phyloP scores from a whole-genome alignment of 2,797 vertebrate species.

The Galaxias olidus region DNA sequence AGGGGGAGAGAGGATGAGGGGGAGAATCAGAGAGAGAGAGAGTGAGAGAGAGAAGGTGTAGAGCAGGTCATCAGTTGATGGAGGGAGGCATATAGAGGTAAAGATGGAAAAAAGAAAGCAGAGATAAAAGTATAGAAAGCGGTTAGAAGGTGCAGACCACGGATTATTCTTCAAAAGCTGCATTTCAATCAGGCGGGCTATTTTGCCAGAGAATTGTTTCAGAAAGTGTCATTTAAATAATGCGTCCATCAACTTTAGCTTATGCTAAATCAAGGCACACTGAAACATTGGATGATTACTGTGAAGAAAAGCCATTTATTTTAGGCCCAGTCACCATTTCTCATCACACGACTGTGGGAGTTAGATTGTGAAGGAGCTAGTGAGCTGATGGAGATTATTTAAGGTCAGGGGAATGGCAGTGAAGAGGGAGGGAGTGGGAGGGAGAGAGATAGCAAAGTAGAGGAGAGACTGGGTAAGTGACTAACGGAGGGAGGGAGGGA shows the following conservation, averaged over 20 bases:
- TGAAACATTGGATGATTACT: conserved; percentile 58
- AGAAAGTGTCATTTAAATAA: conserved; percentile 51
- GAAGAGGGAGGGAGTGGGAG: too few relatives aligned
- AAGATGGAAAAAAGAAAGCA: too few relatives aligned
- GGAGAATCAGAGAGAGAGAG: background rate
- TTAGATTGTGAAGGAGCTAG: conserved; percentile 55
- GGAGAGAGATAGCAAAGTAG: background rate
- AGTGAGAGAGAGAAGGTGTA: background rate
- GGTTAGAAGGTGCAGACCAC: too few relatives aligned
- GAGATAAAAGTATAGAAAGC: too few relatives aligned
- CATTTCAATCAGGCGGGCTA: conserved; percentile 20
- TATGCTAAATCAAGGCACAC: conserved; percentile 61
- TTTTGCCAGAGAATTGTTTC: conserved; percentile 23
- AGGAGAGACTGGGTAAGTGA: background rate
- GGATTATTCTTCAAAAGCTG: conserved; percentile 19
- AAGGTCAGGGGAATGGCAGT: too few relatives aligned
- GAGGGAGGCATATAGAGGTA: too few relatives aligned
- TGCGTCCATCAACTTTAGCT: conserved; percentile 52
- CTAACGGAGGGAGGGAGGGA: too few relatives aligned
- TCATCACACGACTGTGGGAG: conserved; percentile 49
- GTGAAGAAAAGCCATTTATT: conserved; percentile 56
- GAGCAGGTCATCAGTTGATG: too few relatives aligned
- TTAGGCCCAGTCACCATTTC: conserved; percentile 52
- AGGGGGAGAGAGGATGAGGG: background rate
- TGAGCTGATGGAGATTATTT: conserved; percentile 37